Evolutionary conservation across 2,797 vertebrate genomes (phyloP).

Genomic region (Vespertilio murinus): DNA sequence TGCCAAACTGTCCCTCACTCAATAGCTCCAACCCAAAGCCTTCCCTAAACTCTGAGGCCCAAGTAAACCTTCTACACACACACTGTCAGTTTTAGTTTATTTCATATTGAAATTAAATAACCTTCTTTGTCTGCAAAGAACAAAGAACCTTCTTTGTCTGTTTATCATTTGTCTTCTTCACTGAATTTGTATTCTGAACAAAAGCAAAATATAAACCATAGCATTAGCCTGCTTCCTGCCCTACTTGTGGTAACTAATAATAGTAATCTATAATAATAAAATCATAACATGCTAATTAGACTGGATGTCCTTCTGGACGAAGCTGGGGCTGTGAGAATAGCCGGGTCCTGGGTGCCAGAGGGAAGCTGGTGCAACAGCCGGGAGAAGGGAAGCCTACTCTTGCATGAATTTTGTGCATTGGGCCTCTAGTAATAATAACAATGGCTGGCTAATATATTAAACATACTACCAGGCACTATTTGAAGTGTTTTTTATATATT

Average conservation of each 20-base stretch:
- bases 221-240: background rate
- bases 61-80: background rate
- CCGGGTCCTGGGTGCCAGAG: no score
- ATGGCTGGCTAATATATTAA: background rate
- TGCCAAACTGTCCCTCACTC: background rate
- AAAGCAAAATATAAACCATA: background rate
- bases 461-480: background rate
- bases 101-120: background rate
- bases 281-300: no score
- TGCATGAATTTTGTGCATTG: no score
- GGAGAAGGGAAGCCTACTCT: no score
- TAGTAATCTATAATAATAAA: background rate
- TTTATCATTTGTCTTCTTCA: background rate
- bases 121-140: background rate
- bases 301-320: no score
- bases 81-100: background rate
- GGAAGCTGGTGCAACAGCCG: no score
- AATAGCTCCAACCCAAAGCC: background rate
- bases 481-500: background rate
- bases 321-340: no score
- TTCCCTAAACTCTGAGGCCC: background rate
- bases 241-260: background rate
- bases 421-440: background rate
- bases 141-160: background rate
- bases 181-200: background rate